These are phyloP conservation scores for Ectemnius cavifrons DNA, from an alignment of 2,888 invertebrate species.

Conservation along the genomic window DNA sequence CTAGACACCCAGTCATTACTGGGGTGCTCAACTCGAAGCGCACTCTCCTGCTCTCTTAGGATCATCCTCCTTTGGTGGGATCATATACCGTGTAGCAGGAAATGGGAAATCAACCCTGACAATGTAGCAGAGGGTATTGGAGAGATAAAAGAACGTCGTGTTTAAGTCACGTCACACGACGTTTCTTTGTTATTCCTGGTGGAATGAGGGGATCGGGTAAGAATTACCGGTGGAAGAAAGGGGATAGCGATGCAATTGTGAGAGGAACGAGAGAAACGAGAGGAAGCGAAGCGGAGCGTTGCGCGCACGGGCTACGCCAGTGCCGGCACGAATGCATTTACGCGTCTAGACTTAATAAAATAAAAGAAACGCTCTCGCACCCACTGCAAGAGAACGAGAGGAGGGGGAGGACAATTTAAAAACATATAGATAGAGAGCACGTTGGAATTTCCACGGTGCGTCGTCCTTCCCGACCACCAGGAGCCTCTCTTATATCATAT, in stretches of 20 bases:
- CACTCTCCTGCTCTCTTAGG: not conserved
- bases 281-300: constrained; percentile 39
- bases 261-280: constrained; percentile 4
- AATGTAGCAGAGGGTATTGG: too few relatives aligned
- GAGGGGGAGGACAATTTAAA: constrained; percentile 62
- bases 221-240: too few relatives aligned
- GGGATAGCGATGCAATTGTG: constrained; percentile 3
- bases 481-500: too few relatives aligned
- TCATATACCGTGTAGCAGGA: too few relatives aligned
- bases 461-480: constrained; percentile 52
- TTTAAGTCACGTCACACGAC: not conserved
- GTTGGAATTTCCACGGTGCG: constrained; percentile 67
- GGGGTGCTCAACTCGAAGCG: constrained; percentile 67
- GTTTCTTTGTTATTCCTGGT: too few relatives aligned
- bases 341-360: constrained; percentile 77
- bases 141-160: too few relatives aligned
- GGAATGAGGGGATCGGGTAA: too few relatives aligned
- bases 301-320: constrained; percentile 68
- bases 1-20: constrained; percentile 73
- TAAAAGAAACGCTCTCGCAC: constrained; percentile 73
- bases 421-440: constrained; percentile 63
- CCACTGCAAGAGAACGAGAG: constrained; percentile 49
- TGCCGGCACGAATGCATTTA: constrained; percentile 76
- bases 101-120: too few relatives aligned
- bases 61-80: too few relatives aligned